These are phyloP conservation scores for Neolamprologus ventralis DNA, from an alignment of 2,113 vertebrate species.

Conservation along the genomic window DNA sequence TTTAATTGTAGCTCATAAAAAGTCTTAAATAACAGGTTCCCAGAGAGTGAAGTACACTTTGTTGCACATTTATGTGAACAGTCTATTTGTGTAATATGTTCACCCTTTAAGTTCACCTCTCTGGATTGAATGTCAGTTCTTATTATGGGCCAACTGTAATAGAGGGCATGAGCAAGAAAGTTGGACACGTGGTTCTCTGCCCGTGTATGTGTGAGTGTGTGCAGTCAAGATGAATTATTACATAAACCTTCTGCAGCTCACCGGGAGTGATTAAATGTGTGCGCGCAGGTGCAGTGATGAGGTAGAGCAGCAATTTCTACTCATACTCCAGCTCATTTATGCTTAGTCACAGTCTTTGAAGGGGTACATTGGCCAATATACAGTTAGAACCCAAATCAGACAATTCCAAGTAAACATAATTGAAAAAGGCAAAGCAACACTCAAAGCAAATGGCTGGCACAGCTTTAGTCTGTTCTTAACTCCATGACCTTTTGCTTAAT, in stretches of 20 bases:
- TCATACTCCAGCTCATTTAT: neutral
- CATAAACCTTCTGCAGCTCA: neutral
- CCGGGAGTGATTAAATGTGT: conserved; percentile 1
- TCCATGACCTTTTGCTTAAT: neutral
- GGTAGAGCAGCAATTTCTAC: neutral
- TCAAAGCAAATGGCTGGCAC: neutral
- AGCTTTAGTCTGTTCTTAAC: neutral
- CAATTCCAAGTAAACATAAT: neutral
- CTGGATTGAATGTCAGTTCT: conserved; percentile 7
- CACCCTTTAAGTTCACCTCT: neutral
- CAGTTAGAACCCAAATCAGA: neutral
- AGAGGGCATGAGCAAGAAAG: neutral
- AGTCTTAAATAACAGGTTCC: neutral
- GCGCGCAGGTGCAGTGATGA: neutral
- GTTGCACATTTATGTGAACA: neutral
- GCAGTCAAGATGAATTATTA: conserved; percentile 1
- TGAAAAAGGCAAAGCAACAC: neutral
- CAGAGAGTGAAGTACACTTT: neutral
- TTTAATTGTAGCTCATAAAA: neutral
- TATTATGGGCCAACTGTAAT: neutral
- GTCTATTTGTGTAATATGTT: neutral
- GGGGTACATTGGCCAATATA: neutral
- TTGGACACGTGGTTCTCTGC: neutral
- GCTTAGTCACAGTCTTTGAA: neutral
- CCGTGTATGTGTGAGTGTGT: neutral